Evolutionary conservation across 2,888 invertebrate species (phyloP).

Genomic region (Phortica magna): DNA sequence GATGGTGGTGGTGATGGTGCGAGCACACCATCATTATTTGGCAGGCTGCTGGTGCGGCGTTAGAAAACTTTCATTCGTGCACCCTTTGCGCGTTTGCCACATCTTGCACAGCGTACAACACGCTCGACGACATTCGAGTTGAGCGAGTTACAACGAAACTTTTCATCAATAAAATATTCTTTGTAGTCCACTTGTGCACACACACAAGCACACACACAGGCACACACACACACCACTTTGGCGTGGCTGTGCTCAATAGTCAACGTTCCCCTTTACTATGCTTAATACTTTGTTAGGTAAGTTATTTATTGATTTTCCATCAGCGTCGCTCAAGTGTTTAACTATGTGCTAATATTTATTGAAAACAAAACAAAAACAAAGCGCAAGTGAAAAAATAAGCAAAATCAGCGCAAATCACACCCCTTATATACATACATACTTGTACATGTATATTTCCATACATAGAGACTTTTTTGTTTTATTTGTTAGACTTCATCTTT

Average conservation of each 20-base stretch:
- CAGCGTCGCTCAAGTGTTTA: conserved; percentile 66
- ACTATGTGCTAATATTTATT: conserved; percentile 72
- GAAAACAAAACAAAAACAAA: conserved; percentile 44
- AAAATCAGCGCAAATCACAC: conserved; percentile 21
- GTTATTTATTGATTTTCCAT: conserved; percentile 67
- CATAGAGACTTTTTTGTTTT: background rate
- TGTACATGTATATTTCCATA: background rate
- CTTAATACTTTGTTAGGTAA: conserved; percentile 28
- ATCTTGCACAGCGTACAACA: background rate
- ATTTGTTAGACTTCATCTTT: background rate
- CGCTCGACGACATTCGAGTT: background rate
- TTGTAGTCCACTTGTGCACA: conserved; percentile 26
- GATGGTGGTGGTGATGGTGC: conserved; percentile 18
- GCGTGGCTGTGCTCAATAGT: conserved; percentile 17
- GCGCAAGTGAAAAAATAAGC: conserved; percentile 1
- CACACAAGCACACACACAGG: background rate
- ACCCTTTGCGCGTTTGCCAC: too few species aligned
- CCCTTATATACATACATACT: background rate
- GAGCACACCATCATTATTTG: too few species aligned
- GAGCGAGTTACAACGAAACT: conserved; percentile 26
- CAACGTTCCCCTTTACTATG: conserved; percentile 27
- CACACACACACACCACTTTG: background rate
- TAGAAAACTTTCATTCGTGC: too few species aligned
- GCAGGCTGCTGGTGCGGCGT: too few species aligned
- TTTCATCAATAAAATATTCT: conserved; percentile 63